Conservation (phyloP, 2,888 invertebrate genomes). For the Eurytoma adleriae region DNA sequence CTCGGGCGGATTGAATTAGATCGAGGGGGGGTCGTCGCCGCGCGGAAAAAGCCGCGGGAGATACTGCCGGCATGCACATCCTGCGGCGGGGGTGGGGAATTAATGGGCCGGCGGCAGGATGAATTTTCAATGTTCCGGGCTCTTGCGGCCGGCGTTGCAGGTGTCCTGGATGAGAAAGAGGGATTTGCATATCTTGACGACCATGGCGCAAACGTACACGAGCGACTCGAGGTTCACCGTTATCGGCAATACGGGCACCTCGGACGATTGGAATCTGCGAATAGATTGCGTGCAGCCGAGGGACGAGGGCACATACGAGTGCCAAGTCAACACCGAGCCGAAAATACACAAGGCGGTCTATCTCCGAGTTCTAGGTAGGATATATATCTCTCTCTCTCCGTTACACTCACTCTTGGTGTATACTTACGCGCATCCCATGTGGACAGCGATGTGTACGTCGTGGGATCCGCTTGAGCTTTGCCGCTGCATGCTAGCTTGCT, state of each 20-base stretch:
- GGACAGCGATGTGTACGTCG: not conserved
- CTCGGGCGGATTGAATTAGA: slow-evolving; percentile 47
- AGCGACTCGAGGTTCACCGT: slow-evolving; percentile 83
- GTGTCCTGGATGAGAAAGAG: slow-evolving; percentile 82
- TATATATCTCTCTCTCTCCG: not conserved
- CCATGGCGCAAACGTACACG: slow-evolving; percentile 82
- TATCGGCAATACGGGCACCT: slow-evolving; percentile 80
- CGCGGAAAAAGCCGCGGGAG: not conserved
- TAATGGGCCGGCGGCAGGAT: slow-evolving; percentile 36
- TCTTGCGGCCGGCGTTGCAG: slow-evolving; percentile 81
- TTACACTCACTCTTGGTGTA: not conserved
- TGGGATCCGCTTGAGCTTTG: not conserved
- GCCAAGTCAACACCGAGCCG: slow-evolving; percentile 92
- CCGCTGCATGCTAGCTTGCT: not conserved
- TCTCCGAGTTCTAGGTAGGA: slow-evolving; percentile 86
- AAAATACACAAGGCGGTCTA: slow-evolving; percentile 90
- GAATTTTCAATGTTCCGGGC: slow-evolving; percentile 52
- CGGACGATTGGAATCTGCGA: slow-evolving; percentile 81
- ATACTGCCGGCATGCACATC: not conserved
- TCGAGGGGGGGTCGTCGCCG: not conserved
- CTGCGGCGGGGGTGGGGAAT: slow-evolving; percentile 1
- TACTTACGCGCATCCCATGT: not conserved
- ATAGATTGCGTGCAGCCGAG: slow-evolving; percentile 79
- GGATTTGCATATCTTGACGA: slow-evolving; percentile 81
- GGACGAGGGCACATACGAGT: slow-evolving; percentile 85